Evolutionary conservation across 2,113 vertebrate genomes (phyloP).

Genomic region (Cercopithecus mona): DNA sequence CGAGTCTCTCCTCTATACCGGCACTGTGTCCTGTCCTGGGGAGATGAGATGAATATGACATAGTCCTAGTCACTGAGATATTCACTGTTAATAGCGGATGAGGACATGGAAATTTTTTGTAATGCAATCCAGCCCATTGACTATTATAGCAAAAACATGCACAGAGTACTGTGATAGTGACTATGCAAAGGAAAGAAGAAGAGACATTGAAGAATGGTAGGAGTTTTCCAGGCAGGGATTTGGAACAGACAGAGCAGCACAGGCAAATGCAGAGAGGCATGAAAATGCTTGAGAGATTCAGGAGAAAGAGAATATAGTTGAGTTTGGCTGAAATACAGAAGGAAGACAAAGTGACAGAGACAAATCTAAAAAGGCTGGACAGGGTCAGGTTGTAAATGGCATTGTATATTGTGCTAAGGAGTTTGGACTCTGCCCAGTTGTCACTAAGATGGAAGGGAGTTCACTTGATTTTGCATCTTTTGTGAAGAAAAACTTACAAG

Average conservation of each 20-base stretch:
- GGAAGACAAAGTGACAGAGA: not conserved
- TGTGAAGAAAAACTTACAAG: not conserved
- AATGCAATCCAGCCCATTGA: rapidly evolving
- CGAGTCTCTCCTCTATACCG: not conserved
- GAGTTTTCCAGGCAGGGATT: not conserved
- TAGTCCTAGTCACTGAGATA: not conserved
- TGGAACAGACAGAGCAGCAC: not conserved
- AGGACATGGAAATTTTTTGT: too few species aligned
- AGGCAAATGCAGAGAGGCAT: not conserved
- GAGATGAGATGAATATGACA: not conserved
- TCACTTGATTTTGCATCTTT: not conserved
- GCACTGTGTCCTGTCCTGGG: not conserved
- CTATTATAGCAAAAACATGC: not conserved
- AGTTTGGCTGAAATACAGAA: not conserved
- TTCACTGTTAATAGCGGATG: not conserved
- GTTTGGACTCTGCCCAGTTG: not conserved
- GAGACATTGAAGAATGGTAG: not conserved
- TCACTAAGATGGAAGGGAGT: too few species aligned
- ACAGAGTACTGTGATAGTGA: not conserved
- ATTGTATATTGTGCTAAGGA: not conserved
- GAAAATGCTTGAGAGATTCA: not conserved
- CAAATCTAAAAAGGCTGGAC: not conserved
- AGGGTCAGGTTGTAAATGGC: not conserved
- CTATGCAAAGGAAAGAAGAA: not conserved
- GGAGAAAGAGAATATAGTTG: too few species aligned